A percentile compares a stretch with the other conserved stretches of the same genome.
phyloP scores from a whole-genome alignment of 2,113 vertebrate genomes.

The Accipiter virgatus region DNA sequence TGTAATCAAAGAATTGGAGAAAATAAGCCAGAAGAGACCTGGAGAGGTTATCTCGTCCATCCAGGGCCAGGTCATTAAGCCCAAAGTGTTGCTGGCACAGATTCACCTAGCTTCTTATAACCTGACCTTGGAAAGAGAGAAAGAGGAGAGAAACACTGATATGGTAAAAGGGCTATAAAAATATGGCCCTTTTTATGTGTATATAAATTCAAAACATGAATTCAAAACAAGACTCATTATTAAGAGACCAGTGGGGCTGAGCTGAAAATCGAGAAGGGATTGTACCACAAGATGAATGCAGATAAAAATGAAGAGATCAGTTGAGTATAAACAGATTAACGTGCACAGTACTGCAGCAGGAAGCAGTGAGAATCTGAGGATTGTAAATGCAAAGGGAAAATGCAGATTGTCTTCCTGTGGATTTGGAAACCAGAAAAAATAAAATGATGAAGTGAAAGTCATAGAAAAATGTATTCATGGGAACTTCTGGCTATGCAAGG shows the following conservation, averaged over 20 bases:
- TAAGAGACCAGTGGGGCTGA: background rate
- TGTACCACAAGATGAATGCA: background rate
- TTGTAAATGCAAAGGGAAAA: background rate
- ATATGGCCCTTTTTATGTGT: background rate
- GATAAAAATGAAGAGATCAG: background rate
- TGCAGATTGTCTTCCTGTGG: background rate
- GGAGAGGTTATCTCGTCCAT: background rate
- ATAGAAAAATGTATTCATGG: background rate
- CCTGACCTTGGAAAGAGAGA: background rate
- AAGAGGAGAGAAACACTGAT: background rate
- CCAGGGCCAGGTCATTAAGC: background rate
- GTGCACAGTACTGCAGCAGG: background rate
- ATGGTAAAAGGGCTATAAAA: background rate
- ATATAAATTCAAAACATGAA: background rate
- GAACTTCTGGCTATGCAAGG: background rate
- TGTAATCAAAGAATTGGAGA: background rate
- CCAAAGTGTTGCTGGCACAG: background rate
- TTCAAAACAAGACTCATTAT: background rate
- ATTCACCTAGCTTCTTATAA: background rate
- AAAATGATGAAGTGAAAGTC: background rate
- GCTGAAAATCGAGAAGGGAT: conserved; percentile 11
- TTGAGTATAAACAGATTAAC: conserved; percentile 6
- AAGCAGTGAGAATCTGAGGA: background rate
- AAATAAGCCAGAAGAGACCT: background rate
- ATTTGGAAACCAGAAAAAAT: background rate